Evolutionary conservation across 2,113 vertebrate species (phyloP).

Genomic region (Hippocampus barbouri): DNA sequence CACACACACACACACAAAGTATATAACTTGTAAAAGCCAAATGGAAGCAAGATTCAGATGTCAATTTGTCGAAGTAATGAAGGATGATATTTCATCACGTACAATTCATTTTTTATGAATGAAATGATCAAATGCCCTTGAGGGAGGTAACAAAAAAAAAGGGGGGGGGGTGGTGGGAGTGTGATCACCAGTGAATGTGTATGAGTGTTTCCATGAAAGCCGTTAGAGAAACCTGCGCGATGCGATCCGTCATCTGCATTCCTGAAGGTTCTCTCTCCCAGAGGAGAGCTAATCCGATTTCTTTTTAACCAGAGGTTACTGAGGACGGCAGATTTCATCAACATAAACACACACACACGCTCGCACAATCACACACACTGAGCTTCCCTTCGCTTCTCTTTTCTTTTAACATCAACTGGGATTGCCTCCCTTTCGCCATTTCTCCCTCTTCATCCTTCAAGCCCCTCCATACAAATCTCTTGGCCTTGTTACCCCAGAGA

Average conservation of each 20-base stretch:
- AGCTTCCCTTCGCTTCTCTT: constrained; percentile 24
- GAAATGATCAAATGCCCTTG: constrained; percentile 50
- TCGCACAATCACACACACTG: constrained; percentile 25
- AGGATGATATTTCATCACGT: constrained; percentile 40
- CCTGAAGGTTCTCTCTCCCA: constrained; percentile 64
- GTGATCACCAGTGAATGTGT: background rate
- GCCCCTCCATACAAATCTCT: constrained; percentile 26
- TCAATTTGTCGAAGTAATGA: constrained; percentile 49
- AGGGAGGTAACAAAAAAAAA: background rate
- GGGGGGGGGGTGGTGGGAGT: no score
- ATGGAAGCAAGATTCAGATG: constrained; percentile 44
- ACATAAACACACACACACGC: constrained; percentile 30
- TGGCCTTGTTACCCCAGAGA: constrained; percentile 43
- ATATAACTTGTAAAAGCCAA: background rate
- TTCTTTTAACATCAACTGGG: constrained; percentile 22
- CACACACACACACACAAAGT: background rate
- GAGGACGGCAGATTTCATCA: constrained; percentile 72
- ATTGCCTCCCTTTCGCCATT: constrained; percentile 8
- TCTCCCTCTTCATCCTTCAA: constrained; percentile 40
- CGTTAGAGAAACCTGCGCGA: constrained; percentile 56
- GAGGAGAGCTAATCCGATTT: constrained; percentile 71
- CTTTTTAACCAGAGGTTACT: constrained; percentile 65
- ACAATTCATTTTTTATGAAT: constrained; percentile 54
- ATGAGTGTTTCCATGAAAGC: constrained; percentile 19
- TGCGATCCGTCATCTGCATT: constrained; percentile 70